Conservation (phyloP, 2,888 invertebrate genomes). For the Rhagium mordax region DNA sequence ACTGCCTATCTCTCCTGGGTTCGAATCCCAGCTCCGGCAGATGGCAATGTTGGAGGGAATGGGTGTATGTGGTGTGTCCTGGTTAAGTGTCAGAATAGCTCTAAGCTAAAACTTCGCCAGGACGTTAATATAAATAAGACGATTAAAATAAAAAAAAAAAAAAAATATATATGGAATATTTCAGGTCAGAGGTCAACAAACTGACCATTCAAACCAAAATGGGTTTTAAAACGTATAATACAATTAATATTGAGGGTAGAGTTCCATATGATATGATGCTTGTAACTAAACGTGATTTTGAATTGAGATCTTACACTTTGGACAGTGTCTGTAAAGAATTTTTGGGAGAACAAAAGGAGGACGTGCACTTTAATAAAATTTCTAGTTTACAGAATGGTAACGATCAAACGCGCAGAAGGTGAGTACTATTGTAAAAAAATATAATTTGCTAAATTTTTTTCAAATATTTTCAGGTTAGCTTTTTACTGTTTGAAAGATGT, state of each 20-base stretch:
- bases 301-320: constrained; percentile 95
- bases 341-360: constrained; percentile 98
- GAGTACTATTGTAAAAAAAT: constrained; percentile 28
- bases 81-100: too few relatives aligned
- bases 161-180: constrained; percentile 42
- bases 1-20: too few relatives aligned
- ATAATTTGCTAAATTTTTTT: background rate
- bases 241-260: constrained; percentile 96
- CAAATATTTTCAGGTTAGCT: constrained; percentile 77
- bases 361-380: constrained; percentile 99
- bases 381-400: constrained; percentile 95
- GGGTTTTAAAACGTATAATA: constrained; percentile 96
- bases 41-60: too few relatives aligned
- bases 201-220: constrained; percentile 95
- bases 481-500: constrained; percentile 99
- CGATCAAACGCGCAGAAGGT: constrained; percentile 91
- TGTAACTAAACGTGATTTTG: constrained; percentile 95
- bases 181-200: constrained; percentile 87
- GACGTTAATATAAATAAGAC: too few relatives aligned
- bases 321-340: constrained; percentile 99
- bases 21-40: too few relatives aligned
- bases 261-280: constrained; percentile 96
- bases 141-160: too few relatives aligned
- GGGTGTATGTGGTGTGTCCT: too few relatives aligned
- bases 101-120: too few relatives aligned